Conservation (phyloP, 2,797 vertebrate species). For the Eulemur mongoz region DNA sequence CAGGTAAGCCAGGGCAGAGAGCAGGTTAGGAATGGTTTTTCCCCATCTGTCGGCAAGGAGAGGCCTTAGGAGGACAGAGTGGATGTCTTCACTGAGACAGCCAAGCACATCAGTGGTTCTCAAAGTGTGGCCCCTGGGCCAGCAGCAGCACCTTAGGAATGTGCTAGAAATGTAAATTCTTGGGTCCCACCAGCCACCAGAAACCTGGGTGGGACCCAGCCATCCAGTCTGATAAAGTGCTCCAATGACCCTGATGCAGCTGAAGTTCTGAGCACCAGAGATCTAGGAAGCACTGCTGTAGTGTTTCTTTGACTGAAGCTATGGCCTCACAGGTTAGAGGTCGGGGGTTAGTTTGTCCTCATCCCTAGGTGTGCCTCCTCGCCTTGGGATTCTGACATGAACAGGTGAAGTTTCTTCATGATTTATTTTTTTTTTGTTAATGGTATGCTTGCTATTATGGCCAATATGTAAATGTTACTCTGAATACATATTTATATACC, state of each 20-base stretch:
- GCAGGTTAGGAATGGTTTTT: neutral
- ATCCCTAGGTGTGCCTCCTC: neutral
- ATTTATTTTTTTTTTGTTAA: conserved; percentile 38
- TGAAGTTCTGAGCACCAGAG: neutral
- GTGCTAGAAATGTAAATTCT: neutral
- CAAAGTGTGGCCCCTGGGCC: neutral
- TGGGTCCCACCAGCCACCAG: neutral
- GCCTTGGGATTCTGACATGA: conserved; percentile 36
- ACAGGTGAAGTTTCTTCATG: conserved; percentile 66
- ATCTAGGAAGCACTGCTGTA: neutral
- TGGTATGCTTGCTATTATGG: conserved; percentile 76
- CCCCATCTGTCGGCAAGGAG: neutral
- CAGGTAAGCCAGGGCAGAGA: neutral
- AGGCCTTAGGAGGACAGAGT: neutral
- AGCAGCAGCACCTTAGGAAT: neutral
- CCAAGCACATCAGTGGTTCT: neutral
- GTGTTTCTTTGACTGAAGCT: neutral
- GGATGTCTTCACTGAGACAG: neutral
- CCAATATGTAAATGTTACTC: conserved; percentile 79
- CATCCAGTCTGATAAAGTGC: neutral
- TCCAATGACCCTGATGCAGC: rapidly evolving
- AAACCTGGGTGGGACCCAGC: neutral
- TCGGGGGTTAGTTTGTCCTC: neutral
- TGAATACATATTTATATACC: conserved; percentile 79
- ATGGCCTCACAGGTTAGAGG: neutral